These are phyloP conservation scores for Thermophis baileyi DNA, from an alignment of 2,113 vertebrate species.

Conservation along the genomic window DNA sequence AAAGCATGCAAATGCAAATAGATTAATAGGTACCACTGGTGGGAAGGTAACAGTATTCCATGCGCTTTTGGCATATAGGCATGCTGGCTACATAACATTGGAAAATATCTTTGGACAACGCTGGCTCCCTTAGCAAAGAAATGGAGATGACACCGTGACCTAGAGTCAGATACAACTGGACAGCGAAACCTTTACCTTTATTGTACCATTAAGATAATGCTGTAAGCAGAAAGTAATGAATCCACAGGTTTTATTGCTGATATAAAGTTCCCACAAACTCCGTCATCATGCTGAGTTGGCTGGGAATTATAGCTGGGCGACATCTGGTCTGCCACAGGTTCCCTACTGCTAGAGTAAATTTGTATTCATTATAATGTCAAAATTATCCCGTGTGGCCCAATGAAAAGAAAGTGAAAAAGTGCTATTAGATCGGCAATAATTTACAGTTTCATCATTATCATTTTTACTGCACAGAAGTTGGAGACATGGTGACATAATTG, in stretches of 20 bases:
- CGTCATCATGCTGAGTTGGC: not conserved
- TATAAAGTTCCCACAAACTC: not conserved
- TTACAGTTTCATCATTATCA: not conserved
- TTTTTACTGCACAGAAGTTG: not conserved
- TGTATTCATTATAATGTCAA: not conserved
- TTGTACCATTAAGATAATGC: not conserved
- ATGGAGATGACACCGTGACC: not conserved
- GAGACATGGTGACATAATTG: not conserved
- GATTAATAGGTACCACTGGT: not conserved
- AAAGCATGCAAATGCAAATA: not conserved
- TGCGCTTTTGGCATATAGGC: not conserved
- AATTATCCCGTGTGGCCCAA: not conserved
- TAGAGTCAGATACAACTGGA: not conserved
- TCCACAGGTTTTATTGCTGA: not conserved
- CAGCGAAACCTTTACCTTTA: not conserved
- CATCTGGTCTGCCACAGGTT: not conserved
- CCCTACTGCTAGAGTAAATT: not conserved
- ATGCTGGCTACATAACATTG: not conserved
- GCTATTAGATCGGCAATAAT: not conserved
- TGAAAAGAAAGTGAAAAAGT: not conserved
- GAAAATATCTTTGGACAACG: not conserved
- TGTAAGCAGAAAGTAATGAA: not conserved
- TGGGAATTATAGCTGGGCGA: not conserved
- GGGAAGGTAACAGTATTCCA: not conserved
- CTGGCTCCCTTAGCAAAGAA: not conserved